Conservation (phyloP, 1,140 invertebrate species). For the Sesamia nonagrioides region DNA sequence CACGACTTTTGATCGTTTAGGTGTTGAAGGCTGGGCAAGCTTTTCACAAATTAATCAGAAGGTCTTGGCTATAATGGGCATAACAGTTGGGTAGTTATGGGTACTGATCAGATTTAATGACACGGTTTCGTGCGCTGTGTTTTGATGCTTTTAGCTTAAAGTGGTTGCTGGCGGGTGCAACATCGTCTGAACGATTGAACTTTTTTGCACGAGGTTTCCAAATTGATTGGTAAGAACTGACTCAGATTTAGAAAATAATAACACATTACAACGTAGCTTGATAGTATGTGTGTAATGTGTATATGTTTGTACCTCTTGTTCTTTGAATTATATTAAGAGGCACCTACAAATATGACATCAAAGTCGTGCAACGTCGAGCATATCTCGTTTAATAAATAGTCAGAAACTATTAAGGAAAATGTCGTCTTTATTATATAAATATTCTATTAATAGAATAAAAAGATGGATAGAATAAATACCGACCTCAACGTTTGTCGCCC, state of each 20-base stretch:
- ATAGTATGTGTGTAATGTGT: too few species aligned
- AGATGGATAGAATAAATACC: neutral
- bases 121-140: constrained; percentile 16
- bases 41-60: constrained; percentile 44
- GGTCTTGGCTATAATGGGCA: constrained; percentile 38
- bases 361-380: neutral
- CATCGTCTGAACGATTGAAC: neutral
- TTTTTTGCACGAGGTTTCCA: neutral
- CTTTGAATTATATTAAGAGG: too few species aligned
- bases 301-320: neutral
- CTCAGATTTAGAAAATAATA: neutral
- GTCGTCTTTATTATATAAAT: neutral
- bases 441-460: neutral
- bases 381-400: neutral
- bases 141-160: constrained; percentile 30
- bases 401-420: neutral
- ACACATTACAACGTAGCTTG: too few species aligned
- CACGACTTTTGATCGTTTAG: constrained; percentile 51
- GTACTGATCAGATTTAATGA: constrained; percentile 27
- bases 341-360: too few species aligned
- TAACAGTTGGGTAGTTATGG: constrained; percentile 19
- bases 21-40: constrained; percentile 46
- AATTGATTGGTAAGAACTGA: neutral
- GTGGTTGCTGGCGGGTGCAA: constrained; percentile 1
- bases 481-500: too few species aligned